Conservation (phyloP, 2,797 vertebrate genomes). For the Ibycter americanus region DNA sequence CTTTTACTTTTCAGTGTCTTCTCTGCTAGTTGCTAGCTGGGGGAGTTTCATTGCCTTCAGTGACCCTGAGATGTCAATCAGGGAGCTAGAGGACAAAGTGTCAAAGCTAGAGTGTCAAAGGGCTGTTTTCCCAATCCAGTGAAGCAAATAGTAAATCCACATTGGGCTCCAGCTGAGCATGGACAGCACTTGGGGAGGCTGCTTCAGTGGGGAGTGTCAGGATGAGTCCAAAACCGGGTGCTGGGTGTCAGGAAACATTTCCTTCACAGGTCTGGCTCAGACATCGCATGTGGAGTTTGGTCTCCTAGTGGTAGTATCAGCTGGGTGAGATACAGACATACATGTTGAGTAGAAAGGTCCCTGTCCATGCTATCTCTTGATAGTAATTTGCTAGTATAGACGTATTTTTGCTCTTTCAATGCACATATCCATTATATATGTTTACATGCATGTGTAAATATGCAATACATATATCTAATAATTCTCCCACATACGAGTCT, state of each 20-base stretch:
- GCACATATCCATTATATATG: neutral
- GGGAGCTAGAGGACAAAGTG: neutral
- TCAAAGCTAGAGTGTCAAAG: too few species aligned
- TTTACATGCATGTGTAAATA: neutral
- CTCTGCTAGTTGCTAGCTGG: neutral
- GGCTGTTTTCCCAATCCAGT: neutral
- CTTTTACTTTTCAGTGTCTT: neutral
- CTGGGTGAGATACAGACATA: neutral
- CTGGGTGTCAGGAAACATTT: neutral
- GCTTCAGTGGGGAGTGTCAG: neutral
- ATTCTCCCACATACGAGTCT: neutral
- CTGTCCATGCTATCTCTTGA: neutral
- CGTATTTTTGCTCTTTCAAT: neutral
- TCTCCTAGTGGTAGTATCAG: neutral
- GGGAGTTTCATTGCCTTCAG: neutral
- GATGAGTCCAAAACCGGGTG: neutral
- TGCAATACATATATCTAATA: neutral
- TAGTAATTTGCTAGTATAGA: neutral
- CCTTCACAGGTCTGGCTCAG: neutral
- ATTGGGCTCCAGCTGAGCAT: neutral
- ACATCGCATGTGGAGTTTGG: neutral
- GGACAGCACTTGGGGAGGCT: neutral
- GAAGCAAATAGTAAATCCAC: neutral
- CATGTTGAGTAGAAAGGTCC: neutral
- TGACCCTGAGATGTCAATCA: neutral